Evolutionary conservation across 2,888 invertebrate genomes (phyloP).

Genomic region (Coenonympha glycerion): DNA sequence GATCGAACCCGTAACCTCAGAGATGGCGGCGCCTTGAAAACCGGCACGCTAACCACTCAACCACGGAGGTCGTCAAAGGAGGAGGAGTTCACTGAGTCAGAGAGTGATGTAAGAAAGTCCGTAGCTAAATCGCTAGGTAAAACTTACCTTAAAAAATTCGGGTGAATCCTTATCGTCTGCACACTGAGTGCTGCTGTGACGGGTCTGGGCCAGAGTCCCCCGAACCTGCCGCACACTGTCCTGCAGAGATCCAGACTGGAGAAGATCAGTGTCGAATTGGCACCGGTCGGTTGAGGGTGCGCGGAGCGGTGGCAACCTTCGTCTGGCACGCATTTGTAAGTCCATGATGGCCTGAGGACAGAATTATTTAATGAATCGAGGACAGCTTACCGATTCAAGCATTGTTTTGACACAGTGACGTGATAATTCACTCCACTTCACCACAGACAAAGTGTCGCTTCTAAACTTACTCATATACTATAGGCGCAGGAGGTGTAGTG

Average conservation of each 20-base stretch:
- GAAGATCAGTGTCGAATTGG: constrained; percentile 43
- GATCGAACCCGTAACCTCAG: too few species aligned
- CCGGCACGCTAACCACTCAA: too few species aligned
- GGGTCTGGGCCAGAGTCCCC: constrained; percentile 83
- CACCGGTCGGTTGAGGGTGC: constrained; percentile 42
- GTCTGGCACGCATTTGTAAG: constrained; percentile 54
- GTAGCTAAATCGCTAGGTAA: not conserved
- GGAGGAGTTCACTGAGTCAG: too few species aligned
- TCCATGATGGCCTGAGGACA: constrained; percentile 58
- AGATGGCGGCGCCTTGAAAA: too few species aligned
- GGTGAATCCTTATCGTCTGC: constrained; percentile 74
- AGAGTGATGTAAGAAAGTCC: too few species aligned
- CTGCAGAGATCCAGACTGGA: constrained; percentile 78
- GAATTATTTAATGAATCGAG: constrained; percentile 1
- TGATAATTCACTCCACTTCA: too few species aligned
- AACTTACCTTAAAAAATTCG: constrained; percentile 65
- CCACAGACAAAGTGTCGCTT: too few species aligned
- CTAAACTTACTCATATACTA: constrained; percentile 51
- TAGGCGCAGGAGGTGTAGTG: constrained; percentile 36
- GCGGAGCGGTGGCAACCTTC: constrained; percentile 59
- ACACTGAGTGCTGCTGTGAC: constrained; percentile 64
- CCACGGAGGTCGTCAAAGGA: too few species aligned
- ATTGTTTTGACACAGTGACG: too few species aligned
- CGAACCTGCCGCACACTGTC: constrained; percentile 80
- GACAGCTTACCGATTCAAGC: too few species aligned